These are phyloP conservation scores for Trididemnum miniatum DNA, from an alignment of 23 tunicate genomes.

Conservation along the genomic window DNA sequence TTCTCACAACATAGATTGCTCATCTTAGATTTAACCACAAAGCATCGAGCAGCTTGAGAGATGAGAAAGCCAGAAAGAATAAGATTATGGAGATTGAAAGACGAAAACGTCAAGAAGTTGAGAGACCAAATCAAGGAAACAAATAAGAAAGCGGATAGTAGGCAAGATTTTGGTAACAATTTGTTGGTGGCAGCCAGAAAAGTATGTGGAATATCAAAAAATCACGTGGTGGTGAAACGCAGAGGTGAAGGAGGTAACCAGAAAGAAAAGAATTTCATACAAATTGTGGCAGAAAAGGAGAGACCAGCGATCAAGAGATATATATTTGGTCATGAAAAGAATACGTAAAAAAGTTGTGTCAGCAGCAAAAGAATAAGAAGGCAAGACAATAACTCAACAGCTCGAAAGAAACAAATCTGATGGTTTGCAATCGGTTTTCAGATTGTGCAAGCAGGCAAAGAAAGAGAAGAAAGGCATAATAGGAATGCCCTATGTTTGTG, in stretches of 20 bases:
- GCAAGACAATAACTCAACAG: not conserved
- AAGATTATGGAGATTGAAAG: not conserved
- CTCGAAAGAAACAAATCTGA: not conserved
- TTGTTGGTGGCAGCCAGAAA: not conserved
- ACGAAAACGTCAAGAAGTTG: not conserved
- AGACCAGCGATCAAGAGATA: not conserved
- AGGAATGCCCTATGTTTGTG: not conserved
- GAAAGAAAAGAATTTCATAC: not conserved
- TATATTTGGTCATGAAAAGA: not conserved
- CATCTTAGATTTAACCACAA: not conserved
- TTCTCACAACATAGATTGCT: not conserved
- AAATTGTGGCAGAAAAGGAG: conserved; percentile 1
- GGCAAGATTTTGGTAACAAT: not conserved
- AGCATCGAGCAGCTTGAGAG: not conserved
- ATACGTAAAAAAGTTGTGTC: not conserved
- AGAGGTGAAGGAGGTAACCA: not conserved
- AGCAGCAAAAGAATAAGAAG: not conserved
- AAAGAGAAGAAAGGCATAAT: not conserved
- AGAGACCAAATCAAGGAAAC: not conserved
- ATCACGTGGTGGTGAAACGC: not conserved
- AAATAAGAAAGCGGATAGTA: not conserved
- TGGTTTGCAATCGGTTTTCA: not conserved
- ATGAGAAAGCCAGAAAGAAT: not conserved
- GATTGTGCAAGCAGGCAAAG: not conserved
- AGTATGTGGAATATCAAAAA: not conserved